These are phyloP conservation scores for Ardeotis arabs DNA, from an alignment of 2,113 vertebrate species.

Conservation along the genomic window DNA sequence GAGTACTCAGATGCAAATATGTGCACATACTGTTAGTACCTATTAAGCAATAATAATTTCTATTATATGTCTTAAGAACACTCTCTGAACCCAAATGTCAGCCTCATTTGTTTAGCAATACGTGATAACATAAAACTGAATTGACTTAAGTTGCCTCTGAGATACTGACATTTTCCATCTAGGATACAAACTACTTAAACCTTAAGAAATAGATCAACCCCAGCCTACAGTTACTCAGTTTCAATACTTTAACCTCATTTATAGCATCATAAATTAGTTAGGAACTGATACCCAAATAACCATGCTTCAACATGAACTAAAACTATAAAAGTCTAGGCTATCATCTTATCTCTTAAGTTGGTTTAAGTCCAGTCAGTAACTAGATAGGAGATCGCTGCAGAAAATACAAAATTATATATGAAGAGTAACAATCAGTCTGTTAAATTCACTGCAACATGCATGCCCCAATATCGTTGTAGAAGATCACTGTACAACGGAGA, in stretches of 20 bases:
- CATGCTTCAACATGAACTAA: neutral
- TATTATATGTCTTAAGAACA: neutral
- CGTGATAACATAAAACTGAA: neutral
- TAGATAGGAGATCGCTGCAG: neutral
- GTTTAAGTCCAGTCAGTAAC: neutral
- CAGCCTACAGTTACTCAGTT: neutral
- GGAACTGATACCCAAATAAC: neutral
- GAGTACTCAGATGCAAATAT: neutral
- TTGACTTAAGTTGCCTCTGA: neutral
- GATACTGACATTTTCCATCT: neutral
- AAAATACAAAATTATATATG: neutral
- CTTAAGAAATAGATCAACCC: neutral
- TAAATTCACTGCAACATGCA: neutral
- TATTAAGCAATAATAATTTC: neutral
- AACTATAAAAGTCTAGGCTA: neutral
- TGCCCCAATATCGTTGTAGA: neutral
- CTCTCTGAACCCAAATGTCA: neutral
- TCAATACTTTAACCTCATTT: neutral
- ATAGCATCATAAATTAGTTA: neutral
- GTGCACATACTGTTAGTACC: neutral
- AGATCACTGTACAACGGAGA: neutral
- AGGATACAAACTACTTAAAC: neutral
- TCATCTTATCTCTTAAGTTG: neutral
- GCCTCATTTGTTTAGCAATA: neutral
- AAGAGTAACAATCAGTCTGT: neutral